Percentiles rank a stretch among this genome's conserved stretches.
Conservation (phyloP, 2,113 vertebrate species). For the Melozone crissalis region DNA sequence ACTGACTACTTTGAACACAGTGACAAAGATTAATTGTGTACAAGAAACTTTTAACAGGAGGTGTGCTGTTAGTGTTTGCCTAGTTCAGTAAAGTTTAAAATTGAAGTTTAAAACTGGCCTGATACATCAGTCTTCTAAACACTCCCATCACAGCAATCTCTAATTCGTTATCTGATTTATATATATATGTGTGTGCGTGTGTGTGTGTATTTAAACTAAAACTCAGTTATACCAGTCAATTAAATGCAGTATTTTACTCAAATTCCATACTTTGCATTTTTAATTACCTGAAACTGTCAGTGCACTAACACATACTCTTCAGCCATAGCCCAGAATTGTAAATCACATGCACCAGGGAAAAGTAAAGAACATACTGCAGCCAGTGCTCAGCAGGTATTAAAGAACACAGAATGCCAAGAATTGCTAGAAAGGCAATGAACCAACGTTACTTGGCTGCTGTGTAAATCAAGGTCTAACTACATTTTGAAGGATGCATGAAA, state of each 20-base stretch:
- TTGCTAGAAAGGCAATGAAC: background rate
- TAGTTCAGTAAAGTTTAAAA: background rate
- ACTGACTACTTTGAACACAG: background rate
- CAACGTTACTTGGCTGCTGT: background rate
- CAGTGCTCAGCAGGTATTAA: background rate
- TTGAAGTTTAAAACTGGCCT: background rate
- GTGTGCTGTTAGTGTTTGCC: background rate
- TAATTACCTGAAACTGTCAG: background rate
- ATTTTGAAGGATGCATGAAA: background rate
- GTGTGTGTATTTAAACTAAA: background rate
- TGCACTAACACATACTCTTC: background rate
- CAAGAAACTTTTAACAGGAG: background rate
- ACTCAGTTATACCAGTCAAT: background rate
- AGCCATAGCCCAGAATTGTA: background rate
- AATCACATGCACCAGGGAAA: background rate
- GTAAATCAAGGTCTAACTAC: background rate
- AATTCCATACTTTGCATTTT: background rate
- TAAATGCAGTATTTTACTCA: background rate
- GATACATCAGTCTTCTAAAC: background rate
- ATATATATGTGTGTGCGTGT: accelerated
- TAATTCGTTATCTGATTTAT: background rate
- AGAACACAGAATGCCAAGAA: background rate
- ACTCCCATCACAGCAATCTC: background rate
- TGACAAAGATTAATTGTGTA: background rate
- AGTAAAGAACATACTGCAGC: background rate